Evolutionary conservation across 1,140 invertebrate genomes (phyloP).

Genomic region (Leptinotarsa undecemlineata): DNA sequence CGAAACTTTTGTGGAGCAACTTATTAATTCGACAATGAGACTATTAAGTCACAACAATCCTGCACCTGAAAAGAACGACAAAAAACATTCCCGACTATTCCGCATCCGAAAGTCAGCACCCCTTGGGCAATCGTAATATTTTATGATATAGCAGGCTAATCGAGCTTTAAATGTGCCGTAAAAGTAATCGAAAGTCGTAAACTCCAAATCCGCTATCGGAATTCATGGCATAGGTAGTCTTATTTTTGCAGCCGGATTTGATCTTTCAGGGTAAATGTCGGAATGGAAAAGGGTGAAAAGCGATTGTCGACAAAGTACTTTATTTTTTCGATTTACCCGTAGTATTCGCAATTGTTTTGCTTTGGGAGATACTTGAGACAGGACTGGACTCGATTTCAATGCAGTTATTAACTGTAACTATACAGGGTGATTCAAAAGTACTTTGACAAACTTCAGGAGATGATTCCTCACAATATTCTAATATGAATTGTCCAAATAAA

Average conservation of each 20-base stretch:
- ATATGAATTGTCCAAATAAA: too few species aligned
- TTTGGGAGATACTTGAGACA: too few species aligned
- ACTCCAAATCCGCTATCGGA: constrained; percentile 44
- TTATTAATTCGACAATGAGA: background rate
- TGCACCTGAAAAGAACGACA: constrained; percentile 1
- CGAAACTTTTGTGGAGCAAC: too few species aligned
- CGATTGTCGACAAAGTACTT: background rate
- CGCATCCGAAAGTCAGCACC: constrained; percentile 5
- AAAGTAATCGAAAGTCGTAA: constrained; percentile 53
- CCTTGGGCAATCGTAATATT: constrained; percentile 41
- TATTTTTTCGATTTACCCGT: too few species aligned
- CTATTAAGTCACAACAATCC: constrained; percentile 1
- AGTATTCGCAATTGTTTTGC: too few species aligned
- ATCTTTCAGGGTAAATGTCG: background rate
- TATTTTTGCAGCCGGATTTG: constrained; percentile 23
- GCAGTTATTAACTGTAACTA: too few species aligned
- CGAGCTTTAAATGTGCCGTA: constrained; percentile 48
- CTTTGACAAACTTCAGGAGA: too few species aligned
- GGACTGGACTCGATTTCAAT: too few species aligned
- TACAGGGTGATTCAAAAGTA: too few species aligned
- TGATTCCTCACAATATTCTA: too few species aligned
- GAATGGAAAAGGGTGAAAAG: constrained; percentile 1
- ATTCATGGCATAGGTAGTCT: constrained; percentile 37
- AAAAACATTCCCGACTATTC: background rate
- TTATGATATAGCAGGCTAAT: constrained; percentile 44